Evolutionary conservation across 2,797 vertebrate genomes (phyloP).

Genomic region (Pristis pectinata): DNA sequence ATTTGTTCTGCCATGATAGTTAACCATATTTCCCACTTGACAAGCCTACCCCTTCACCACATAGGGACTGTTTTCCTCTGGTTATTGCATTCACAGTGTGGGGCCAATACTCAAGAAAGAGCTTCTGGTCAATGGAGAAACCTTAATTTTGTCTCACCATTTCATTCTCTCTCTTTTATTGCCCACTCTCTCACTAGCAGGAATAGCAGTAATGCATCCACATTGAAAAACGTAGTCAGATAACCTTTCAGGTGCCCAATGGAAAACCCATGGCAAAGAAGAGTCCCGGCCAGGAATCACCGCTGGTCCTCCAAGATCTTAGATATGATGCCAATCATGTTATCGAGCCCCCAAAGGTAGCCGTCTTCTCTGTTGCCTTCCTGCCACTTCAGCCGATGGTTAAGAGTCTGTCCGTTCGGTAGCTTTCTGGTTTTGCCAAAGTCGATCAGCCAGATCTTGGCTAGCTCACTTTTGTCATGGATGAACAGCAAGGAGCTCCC

Average conservation of each 20-base stretch:
- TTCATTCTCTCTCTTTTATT: not conserved
- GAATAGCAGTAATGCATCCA: not conserved
- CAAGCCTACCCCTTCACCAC: not conserved
- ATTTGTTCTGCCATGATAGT: not conserved
- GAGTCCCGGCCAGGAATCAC: not conserved
- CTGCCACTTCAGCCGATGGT: slow-evolving; percentile 81
- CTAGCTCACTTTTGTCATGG: slow-evolving; percentile 78
- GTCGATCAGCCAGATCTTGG: slow-evolving; percentile 93
- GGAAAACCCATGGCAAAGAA: not conserved
- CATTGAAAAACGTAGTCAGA: not conserved
- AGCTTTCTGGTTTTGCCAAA: slow-evolving; percentile 90
- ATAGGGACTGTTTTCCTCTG: not conserved
- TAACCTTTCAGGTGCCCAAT: not conserved
- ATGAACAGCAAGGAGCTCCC: slow-evolving; percentile 97
- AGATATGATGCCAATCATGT: slow-evolving; percentile 73
- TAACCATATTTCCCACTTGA: not conserved
- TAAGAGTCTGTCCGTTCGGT: slow-evolving; percentile 75
- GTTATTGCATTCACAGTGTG: not conserved
- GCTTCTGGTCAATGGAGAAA: not conserved
- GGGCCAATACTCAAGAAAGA: not conserved
- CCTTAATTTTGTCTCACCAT: not conserved
- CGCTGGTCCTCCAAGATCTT: slow-evolving; percentile 51
- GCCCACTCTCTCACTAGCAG: not conserved
- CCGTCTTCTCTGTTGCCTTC: slow-evolving; percentile 96
- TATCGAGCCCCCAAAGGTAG: slow-evolving; percentile 88